These are phyloP conservation scores for Drosophila paramelanica DNA, from an alignment of 2,888 invertebrate species.

Conservation along the genomic window DNA sequence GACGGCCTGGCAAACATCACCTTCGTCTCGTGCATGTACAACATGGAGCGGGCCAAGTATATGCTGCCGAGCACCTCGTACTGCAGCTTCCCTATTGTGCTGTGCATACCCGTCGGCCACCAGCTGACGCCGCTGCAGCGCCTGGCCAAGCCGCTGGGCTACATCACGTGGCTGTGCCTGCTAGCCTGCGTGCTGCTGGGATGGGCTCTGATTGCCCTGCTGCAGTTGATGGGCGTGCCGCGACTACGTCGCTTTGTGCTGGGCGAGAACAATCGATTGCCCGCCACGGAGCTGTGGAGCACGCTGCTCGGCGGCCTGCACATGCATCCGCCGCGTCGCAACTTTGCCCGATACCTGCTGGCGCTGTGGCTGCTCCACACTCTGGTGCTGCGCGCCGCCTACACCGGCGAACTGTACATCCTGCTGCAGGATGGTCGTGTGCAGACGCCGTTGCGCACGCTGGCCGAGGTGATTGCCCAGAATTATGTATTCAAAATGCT, in stretches of 20 bases:
- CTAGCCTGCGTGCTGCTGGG: conserved; percentile 57
- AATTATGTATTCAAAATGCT: conserved; percentile 64
- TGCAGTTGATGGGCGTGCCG: conserved; percentile 26
- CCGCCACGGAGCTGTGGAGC: conserved; percentile 69
- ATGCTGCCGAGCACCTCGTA: conserved; percentile 76
- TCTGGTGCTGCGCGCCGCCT: conserved; percentile 77
- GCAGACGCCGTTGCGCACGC: conserved; percentile 47
- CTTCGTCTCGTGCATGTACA: conserved; percentile 71
- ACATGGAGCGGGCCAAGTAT: conserved; percentile 42
- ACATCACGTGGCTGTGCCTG: conserved; percentile 77
- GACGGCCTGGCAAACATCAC: conserved; percentile 77
- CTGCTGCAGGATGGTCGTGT: conserved; percentile 79
- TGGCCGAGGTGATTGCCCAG: conserved; percentile 66
- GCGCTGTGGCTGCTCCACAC: conserved; percentile 77
- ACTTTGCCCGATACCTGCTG: conserved; percentile 81
- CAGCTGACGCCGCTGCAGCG: conserved; percentile 72
- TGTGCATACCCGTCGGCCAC: conserved; percentile 72
- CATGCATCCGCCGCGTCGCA: conserved; percentile 64
- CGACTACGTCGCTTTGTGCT: conserved; percentile 63
- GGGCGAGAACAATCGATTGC: conserved; percentile 68
- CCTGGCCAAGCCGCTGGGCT: conserved; percentile 74
- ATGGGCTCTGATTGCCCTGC: conserved; percentile 52
- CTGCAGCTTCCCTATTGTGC: conserved; percentile 67
- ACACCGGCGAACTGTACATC: conserved; percentile 75
- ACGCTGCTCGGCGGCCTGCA: conserved; percentile 69